Percentiles rank a stretch among this genome's conserved stretches.
Conservation (phyloP, 1,140 invertebrate species). For the Drosophila pseudoananassae region DNA sequence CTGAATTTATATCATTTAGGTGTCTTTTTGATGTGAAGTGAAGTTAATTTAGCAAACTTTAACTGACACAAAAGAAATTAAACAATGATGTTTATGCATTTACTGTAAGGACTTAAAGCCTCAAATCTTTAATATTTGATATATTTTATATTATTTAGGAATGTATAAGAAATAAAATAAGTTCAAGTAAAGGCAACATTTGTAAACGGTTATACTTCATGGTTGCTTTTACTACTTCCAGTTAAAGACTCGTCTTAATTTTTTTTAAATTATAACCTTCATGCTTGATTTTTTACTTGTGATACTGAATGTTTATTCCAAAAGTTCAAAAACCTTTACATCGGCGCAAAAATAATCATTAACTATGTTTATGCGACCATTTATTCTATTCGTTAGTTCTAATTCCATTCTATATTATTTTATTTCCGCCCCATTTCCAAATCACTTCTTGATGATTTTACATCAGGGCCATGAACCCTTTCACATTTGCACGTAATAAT, state of each 20-base stretch:
- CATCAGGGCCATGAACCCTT: constrained; percentile 51
- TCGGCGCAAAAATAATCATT: constrained; percentile 10
- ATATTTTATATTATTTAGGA: background rate
- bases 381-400: constrained; percentile 21
- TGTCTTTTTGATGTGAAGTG: constrained; percentile 73
- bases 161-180: background rate
- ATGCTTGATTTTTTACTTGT: constrained; percentile 29
- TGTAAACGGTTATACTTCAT: constrained; percentile 42
- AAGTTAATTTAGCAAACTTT: constrained; percentile 72
- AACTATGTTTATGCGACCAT: background rate
- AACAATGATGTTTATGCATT: constrained; percentile 43
- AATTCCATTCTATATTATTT: constrained; percentile 24
- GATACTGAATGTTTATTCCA: background rate
- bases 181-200: constrained; percentile 11
- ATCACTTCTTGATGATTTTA: constrained; percentile 13
- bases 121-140: background rate
- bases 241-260: constrained; percentile 36
- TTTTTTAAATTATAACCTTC: constrained; percentile 48
- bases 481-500: constrained; percentile 76
- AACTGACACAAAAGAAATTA: constrained; percentile 62
- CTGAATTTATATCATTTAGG: constrained; percentile 53
- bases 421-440: constrained; percentile 15
- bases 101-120: background rate
- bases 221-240: constrained; percentile 40
- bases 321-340: constrained; percentile 28